Evolutionary conservation across 2,797 vertebrate species (phyloP), one percentile per base, ranked within the genome.

Genomic region (Merluccius polli): DNA sequence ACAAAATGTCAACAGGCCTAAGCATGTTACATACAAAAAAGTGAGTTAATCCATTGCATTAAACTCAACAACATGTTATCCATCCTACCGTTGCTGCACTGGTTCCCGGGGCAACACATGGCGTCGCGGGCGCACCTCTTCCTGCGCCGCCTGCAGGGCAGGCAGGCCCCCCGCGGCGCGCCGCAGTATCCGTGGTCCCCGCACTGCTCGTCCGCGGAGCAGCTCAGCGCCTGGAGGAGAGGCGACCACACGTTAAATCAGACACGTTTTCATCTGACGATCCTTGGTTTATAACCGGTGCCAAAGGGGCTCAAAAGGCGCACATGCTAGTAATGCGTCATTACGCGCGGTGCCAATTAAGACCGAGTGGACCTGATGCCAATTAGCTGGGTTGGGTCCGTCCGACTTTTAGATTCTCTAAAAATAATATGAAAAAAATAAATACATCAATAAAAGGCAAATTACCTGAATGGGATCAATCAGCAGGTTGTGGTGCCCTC

Each of bases 91-190:
- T 96, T 96, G 85, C 88, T 95, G 87, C 95, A 96, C 89, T 84
- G 86, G 75, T 91, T 94, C 73, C 95, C 95, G 0, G 93, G 93
- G 79, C 95, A 96, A 89, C 95, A 96, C 94, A 96, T 95, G 24
- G 94, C 89, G 73, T 95, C 91, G 13, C 95, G 92, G 83, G 92
- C 86, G 85, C 95, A 96, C 72, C 95, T 94, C 83, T 96, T 96
- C 69, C 95, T 89, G 79, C 94, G 94, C 78, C 93, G 93, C 78
- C 94, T 87, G 84, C 95, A 96, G 75, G 94, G 85, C 0, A 96
- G 92, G 69, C 95, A 96, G 30, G 93, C 84, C 74, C 83, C 44
- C 76, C 86, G 89, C 52, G 87, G 79, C 63, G 74, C 77, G 68
- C 88, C 84, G 74, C 94, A 95, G 84, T 92, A 95, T 77, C 93